These are phyloP conservation scores for Muscicapa comitata DNA, from an alignment of 2,797 vertebrate genomes.

Conservation along the genomic window DNA sequence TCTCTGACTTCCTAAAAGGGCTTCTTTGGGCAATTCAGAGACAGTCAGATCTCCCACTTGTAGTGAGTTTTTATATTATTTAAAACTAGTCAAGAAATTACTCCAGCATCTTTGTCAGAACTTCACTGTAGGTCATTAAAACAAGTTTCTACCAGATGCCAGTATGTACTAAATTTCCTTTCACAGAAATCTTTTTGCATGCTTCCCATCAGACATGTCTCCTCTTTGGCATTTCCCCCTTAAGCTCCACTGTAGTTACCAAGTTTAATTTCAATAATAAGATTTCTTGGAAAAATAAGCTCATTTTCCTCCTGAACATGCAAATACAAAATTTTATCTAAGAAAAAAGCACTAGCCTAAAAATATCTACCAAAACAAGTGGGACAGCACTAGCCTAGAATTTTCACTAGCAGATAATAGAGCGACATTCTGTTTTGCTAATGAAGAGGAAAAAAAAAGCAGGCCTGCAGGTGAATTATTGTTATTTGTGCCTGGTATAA, in stretches of 20 bases:
- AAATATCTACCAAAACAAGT: neutral
- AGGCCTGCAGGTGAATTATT: neutral
- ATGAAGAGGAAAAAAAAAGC: neutral
- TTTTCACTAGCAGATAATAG: neutral
- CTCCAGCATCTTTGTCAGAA: neutral
- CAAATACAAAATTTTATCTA: neutral
- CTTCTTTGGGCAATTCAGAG: neutral
- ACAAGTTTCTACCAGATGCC: neutral
- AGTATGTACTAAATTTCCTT: neutral
- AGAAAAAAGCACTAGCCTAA: neutral
- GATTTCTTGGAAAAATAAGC: neutral
- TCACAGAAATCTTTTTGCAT: neutral
- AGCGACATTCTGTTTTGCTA: neutral
- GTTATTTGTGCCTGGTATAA: neutral
- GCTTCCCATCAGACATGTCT: neutral
- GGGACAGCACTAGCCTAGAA: neutral
- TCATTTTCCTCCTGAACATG: neutral
- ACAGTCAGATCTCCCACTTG: neutral
- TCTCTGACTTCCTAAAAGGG: neutral
- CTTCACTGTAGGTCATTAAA: neutral
- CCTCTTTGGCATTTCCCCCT: neutral
- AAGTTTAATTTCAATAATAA: neutral
- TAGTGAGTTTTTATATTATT: neutral
- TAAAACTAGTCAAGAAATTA: neutral
- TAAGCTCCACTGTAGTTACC: neutral